Conservation (phyloP, 2,113 vertebrate species). For the Thunnus thynnus region DNA sequence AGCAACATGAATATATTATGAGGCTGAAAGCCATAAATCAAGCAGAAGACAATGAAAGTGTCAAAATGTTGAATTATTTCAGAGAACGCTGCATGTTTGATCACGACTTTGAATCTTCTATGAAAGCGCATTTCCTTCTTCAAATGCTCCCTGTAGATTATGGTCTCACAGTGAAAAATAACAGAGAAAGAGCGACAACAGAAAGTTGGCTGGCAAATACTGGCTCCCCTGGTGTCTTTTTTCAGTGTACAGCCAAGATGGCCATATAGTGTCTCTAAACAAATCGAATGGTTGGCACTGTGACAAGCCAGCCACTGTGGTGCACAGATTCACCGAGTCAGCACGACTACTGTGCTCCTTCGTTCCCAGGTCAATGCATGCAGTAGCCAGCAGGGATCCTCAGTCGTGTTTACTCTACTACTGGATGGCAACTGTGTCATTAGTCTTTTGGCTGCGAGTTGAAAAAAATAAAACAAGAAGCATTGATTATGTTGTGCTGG, state of each 20-base stretch:
- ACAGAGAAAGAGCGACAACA: constrained; percentile 64
- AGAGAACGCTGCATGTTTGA: constrained; percentile 71
- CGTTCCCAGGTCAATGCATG: constrained; percentile 74
- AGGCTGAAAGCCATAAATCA: constrained; percentile 64
- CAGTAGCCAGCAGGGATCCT: constrained; percentile 67
- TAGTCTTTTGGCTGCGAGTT: constrained; percentile 69
- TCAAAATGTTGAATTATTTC: constrained; percentile 73
- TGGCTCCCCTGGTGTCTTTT: constrained; percentile 65
- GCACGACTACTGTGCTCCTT: constrained; percentile 64
- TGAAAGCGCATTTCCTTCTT: constrained; percentile 68
- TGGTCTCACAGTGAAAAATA: constrained; percentile 57
- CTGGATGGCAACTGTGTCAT: constrained; percentile 67
- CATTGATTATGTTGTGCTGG: constrained; percentile 59
- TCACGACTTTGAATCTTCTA: constrained; percentile 66
- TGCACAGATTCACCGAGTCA: constrained; percentile 71
- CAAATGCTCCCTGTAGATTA: constrained; percentile 62
- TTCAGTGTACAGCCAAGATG: constrained; percentile 77
- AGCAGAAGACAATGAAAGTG: constrained; percentile 63
- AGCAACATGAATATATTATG: constrained; percentile 53
- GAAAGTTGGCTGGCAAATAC: constrained; percentile 72
- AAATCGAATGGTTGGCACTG: constrained; percentile 79
- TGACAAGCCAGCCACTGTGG: constrained; percentile 75
- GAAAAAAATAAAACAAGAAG: constrained; percentile 24
- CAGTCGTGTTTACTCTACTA: constrained; percentile 61
- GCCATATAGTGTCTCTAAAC: constrained; percentile 83